Conservation (phyloP, 2,113 vertebrate genomes). For the Willisornis vidua region DNA sequence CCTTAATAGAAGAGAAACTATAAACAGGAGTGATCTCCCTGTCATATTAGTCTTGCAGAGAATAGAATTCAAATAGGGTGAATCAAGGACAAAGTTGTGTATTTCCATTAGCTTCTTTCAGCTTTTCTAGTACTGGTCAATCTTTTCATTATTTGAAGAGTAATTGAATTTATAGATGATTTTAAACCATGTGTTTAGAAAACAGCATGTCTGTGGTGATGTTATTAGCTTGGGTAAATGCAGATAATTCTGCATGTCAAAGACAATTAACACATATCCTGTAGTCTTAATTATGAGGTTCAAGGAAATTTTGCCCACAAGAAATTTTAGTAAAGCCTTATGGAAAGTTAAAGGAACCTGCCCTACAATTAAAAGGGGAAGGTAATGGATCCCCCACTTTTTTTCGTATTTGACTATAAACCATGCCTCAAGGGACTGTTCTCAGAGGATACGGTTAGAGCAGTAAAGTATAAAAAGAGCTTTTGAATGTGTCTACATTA, state of each 20-base stretch:
- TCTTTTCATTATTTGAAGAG: background rate
- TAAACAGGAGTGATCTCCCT: background rate
- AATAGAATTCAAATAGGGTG: background rate
- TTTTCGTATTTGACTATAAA: conserved; percentile 74
- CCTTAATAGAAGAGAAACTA: background rate
- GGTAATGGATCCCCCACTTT: conserved; percentile 50
- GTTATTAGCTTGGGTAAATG: conserved; percentile 69
- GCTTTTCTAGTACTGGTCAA: background rate
- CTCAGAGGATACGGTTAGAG: conserved; percentile 57
- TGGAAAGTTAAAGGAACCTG: conserved; percentile 69
- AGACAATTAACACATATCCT: conserved; percentile 75
- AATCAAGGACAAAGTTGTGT: background rate
- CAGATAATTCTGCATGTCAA: conserved; percentile 70
- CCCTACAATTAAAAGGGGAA: conserved; percentile 70
- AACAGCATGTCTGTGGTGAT: background rate
- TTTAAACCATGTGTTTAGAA: conserved; percentile 52
- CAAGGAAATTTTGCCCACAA: conserved; percentile 75
- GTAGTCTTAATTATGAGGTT: conserved; percentile 71
- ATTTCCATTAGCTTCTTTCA: background rate
- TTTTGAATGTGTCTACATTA: conserved; percentile 29
- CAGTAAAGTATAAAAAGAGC: conserved; percentile 32
- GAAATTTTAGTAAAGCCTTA: conserved; percentile 68
- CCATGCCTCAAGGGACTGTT: conserved; percentile 47
- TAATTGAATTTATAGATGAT: conserved; percentile 29
- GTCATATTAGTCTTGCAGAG: background rate